Evolutionary conservation across 2,113 vertebrate genomes (phyloP).

Genomic region (Tenrec ecaudatus): DNA sequence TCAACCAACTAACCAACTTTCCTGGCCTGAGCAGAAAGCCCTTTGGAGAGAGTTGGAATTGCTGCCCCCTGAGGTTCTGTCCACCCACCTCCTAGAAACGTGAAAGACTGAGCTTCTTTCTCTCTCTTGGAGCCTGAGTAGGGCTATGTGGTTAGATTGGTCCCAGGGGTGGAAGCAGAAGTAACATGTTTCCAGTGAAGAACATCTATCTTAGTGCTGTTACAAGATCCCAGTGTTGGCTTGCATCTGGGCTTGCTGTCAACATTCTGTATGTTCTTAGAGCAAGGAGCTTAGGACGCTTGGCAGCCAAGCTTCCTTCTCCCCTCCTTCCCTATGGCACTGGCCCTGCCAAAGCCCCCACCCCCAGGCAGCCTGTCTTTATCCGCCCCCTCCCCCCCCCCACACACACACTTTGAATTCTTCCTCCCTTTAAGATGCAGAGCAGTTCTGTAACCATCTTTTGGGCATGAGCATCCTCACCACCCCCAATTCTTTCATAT

Average conservation of each 20-base stretch:
- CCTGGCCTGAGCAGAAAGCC: background rate
- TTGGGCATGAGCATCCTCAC: background rate
- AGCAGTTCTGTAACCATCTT: background rate
- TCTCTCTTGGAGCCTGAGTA: background rate
- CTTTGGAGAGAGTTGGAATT: background rate
- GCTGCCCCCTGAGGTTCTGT: background rate
- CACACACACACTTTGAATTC: background rate
- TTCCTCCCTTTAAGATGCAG: background rate
- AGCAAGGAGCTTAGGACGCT: background rate
- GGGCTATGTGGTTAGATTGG: background rate
- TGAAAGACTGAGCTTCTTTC: background rate
- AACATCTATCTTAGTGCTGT: background rate
- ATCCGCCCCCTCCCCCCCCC: background rate
- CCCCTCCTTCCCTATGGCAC: background rate
- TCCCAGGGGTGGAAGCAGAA: background rate
- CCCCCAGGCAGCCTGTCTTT: background rate
- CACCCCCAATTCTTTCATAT: background rate
- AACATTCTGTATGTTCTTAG: background rate
- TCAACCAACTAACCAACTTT: background rate
- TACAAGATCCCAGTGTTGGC: background rate
- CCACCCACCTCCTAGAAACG: background rate
- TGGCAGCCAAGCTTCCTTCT: background rate
- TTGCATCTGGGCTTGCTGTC: background rate
- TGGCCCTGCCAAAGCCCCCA: background rate
- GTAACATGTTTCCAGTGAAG: background rate